Base-by-base conservation (phyloP, 2,888 invertebrate species). In the Drosophila pegasa region DNA sequence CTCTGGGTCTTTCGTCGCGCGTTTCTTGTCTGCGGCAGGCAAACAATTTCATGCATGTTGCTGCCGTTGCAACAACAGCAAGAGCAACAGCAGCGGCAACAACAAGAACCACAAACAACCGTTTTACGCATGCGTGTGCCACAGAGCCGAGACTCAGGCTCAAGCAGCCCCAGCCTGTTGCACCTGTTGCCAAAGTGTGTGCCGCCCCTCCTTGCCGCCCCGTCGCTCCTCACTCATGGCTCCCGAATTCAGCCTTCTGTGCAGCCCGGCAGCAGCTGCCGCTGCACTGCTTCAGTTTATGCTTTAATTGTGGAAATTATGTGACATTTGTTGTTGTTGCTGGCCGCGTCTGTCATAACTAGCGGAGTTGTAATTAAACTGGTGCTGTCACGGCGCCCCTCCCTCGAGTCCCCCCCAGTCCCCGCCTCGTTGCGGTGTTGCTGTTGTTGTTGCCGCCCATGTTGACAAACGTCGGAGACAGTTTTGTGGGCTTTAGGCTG, bases 41-140 rank as follows among this genome's bases (percentile, higher is more conserved):
- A 50, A 85, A 81, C 82, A 85, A 86, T 78, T 82, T 71, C 80
- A 86, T 82, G 83, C 86, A 82, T 78, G 76, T 78, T 82, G 87
- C 62, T 69, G 85, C 68, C 78, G 78, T 78, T 78, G 80, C 78
- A 64, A 63, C 66, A 60, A 55, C 64, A 67, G 12, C 71, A 75
- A 43, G 61, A 56, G 37, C 57, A 67, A 7, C 25, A 43, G 3
- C 40, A 54, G 51, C 54, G 67, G 12, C 74, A 76, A 41, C 61
- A 56, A 47, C 55, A 66, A 16, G 25, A 45, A 45, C 71, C 67
- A 52, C 66, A 52, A 73, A 81, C 78, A 80, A 85, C 88, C 83
- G 88, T 85, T 87, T 87, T 79, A 88, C 83, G 83, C 86, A 86
- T 83, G 88, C 87, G 84, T 87, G 83, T 87, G 86, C 80, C 74